A percentile compares a stretch with the other conserved stretches of the same genome.
Conservation (phyloP, 2,888 invertebrate species). For the Microplitis manilae region DNA sequence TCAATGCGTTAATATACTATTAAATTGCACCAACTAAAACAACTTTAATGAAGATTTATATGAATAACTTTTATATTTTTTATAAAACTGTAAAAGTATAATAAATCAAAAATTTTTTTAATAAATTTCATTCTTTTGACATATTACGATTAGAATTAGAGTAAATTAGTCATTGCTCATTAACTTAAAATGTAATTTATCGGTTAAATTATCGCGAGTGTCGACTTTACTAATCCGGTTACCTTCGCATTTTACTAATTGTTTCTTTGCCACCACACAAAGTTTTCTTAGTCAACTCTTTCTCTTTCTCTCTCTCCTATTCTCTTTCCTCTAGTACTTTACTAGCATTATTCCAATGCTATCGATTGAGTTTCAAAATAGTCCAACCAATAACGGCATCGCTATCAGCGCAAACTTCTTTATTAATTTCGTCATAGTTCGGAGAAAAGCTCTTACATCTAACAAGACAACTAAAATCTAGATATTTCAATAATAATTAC, state of each 20-base stretch:
- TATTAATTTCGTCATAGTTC: too few relatives aligned
- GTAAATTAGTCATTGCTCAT: background rate
- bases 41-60: too few relatives aligned
- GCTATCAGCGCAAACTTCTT: too few relatives aligned
- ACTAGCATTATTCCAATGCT: slow-evolving; percentile 27
- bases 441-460: too few relatives aligned
- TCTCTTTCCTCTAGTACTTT: background rate
- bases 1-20: too few relatives aligned
- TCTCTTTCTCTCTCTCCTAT: background rate
- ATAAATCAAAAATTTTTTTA: background rate
- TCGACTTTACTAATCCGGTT: slow-evolving; percentile 23
- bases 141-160: background rate
- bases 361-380: slow-evolving; percentile 23
- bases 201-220: slow-evolving; percentile 18
- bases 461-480: too few relatives aligned
- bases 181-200: slow-evolving; percentile 35
- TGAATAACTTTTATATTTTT: too few relatives aligned
- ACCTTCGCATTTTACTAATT: slow-evolving; percentile 34
- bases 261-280: slow-evolving; percentile 37
- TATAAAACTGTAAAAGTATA: too few relatives aligned
- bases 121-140: background rate
- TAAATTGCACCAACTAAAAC: too few relatives aligned
- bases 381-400: too few relatives aligned
- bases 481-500: slow-evolving; percentile 67
- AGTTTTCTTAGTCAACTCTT: slow-evolving; percentile 12